Percentiles rank a stretch among this genome's conserved stretches.
Conservation (phyloP, 2,797 vertebrate species). For the Spatula clypeata region DNA sequence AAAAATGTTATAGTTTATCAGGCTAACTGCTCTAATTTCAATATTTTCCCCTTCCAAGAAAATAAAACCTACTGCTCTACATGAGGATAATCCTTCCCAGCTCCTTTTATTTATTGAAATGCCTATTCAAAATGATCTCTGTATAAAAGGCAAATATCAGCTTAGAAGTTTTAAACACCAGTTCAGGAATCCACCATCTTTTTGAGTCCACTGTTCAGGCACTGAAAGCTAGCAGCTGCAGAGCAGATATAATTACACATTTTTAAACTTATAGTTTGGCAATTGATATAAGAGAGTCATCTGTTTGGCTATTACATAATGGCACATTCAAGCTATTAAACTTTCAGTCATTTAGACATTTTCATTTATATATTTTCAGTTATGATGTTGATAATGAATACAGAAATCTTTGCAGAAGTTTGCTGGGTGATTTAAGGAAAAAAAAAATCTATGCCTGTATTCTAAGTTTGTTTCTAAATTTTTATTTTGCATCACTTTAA, state of each 20-base stretch:
- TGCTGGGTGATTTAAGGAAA: rapidly evolving
- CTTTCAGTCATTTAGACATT: background rate
- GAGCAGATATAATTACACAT: background rate
- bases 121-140: background rate
- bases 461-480: background rate
- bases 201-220: background rate
- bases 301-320: background rate
- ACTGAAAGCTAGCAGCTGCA: background rate
- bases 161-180: background rate
- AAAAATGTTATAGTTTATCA: background rate
- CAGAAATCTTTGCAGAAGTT: background rate
- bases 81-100: background rate
- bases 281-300: background rate
- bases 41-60: background rate
- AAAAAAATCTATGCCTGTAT: background rate
- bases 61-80: background rate
- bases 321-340: background rate
- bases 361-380: background rate
- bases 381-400: background rate
- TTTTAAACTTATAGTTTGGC: background rate
- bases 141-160: background rate
- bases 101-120: background rate
- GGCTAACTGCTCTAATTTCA: background rate
- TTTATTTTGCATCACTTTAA: rapidly evolving
- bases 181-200: background rate